Evolutionary conservation across 2,113 vertebrate species (phyloP).

Genomic region (Sebastes fasciatus): DNA sequence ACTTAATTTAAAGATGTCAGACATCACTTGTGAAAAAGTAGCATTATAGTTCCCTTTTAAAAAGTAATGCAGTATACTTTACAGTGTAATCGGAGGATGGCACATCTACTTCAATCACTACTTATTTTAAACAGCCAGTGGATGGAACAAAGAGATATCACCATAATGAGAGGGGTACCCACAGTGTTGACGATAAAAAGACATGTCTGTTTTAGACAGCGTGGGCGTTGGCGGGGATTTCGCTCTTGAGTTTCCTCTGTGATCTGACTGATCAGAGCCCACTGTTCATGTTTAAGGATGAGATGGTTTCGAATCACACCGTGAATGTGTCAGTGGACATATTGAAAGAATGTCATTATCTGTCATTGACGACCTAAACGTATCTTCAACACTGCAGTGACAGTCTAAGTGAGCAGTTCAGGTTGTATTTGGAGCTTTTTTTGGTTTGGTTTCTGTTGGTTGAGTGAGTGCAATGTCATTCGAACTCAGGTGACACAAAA

Average conservation of each 20-base stretch:
- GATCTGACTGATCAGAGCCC: slow-evolving; percentile 61
- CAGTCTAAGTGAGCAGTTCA: neutral
- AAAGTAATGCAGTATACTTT: neutral
- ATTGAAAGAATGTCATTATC: slow-evolving; percentile 37
- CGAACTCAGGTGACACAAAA: neutral
- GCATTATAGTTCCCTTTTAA: neutral
- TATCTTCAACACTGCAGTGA: neutral
- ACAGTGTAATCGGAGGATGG: neutral
- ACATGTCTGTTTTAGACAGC: slow-evolving; percentile 34
- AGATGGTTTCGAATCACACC: slow-evolving; percentile 42
- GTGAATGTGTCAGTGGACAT: slow-evolving; percentile 37
- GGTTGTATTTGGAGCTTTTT: neutral
- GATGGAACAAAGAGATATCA: slow-evolving; percentile 5
- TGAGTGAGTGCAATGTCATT: neutral
- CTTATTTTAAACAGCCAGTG: neutral
- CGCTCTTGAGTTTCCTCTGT: slow-evolving; percentile 57
- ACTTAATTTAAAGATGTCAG: neutral
- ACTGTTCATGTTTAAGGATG: slow-evolving; percentile 62
- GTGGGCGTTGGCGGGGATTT: slow-evolving; percentile 55
- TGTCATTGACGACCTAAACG: neutral
- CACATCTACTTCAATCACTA: neutral
- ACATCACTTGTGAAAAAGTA: neutral
- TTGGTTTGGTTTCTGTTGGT: neutral
- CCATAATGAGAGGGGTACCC: slow-evolving; percentile 32
- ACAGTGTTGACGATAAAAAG: slow-evolving; percentile 44